Conservation (phyloP, 2,888 invertebrate species). For the Andrena bucephala region DNA sequence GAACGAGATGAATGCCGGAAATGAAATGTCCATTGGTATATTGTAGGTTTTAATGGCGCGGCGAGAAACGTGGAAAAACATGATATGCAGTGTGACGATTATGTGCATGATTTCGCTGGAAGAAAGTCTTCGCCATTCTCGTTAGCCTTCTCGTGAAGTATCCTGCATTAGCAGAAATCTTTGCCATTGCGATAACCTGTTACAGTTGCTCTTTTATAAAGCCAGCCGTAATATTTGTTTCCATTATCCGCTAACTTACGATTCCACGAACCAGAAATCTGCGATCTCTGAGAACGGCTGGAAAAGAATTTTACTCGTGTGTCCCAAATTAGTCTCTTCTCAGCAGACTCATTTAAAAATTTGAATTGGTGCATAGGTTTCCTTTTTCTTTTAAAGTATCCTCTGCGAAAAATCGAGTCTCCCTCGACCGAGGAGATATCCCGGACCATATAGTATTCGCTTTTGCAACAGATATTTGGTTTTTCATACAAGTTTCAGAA, state of each 20-base stretch:
- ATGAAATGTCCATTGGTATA: constrained; percentile 50
- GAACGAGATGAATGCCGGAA: constrained; percentile 52
- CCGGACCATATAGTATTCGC: background rate
- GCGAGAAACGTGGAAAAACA: constrained; percentile 54
- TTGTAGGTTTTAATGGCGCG: constrained; percentile 43
- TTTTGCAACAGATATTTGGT: constrained; percentile 17
- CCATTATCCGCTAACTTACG: background rate
- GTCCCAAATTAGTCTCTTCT: background rate
- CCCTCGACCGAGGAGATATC: constrained; percentile 5
- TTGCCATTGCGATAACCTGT: constrained; percentile 3
- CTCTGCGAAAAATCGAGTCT: background rate
- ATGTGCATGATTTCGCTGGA: constrained; percentile 40
- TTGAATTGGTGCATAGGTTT: background rate
- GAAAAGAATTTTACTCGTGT: constrained; percentile 6
- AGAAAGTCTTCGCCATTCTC: constrained; percentile 47
- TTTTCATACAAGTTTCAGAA: constrained; percentile 5
- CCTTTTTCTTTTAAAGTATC: constrained; percentile 1
- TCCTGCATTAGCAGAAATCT: constrained; percentile 10
- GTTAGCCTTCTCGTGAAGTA: constrained; percentile 51
- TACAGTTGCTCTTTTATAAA: constrained; percentile 21
- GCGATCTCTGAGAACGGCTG: background rate
- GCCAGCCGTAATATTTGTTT: background rate
- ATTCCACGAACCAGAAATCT: constrained; percentile 4
- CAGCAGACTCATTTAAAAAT: background rate
- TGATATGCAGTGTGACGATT: constrained; percentile 55